Evolutionary conservation across 1,140 invertebrate species (phyloP).

Genomic region (Euwallacea similis): DNA sequence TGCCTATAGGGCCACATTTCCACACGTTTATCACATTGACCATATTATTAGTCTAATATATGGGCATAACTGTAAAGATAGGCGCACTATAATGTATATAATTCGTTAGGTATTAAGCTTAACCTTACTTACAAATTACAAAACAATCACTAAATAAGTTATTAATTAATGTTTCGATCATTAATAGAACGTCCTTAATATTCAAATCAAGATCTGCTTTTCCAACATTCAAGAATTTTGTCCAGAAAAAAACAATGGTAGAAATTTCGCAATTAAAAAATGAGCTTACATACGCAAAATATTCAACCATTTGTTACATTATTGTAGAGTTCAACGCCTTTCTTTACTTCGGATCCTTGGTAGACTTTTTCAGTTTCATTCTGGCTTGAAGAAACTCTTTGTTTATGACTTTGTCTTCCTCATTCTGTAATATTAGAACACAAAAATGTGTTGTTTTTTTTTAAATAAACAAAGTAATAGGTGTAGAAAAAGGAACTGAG

Average conservation of each 20-base stretch:
- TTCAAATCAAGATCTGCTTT: too few species aligned
- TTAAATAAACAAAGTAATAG: neutral
- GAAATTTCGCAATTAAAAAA: neutral
- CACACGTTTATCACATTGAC: slow-evolving; percentile 3
- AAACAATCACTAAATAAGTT: too few species aligned
- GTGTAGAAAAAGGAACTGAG: too few species aligned
- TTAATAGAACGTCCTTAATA: too few species aligned
- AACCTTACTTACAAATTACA: neutral
- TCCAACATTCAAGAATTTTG: too few species aligned
- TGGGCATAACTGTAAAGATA: neutral
- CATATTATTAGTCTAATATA: neutral
- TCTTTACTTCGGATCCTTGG: slow-evolving; percentile 47
- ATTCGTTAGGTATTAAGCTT: neutral
- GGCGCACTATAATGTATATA: neutral
- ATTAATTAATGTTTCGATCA: too few species aligned
- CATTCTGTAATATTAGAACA: slow-evolving; percentile 47
- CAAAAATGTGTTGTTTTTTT: neutral
- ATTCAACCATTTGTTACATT: neutral
- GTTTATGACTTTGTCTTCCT: slow-evolving; percentile 57
- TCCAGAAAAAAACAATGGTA: neutral
- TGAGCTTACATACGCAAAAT: neutral
- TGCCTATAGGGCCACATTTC: neutral
- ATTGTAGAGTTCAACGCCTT: neutral
- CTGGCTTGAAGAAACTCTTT: slow-evolving; percentile 59
- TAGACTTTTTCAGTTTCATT: slow-evolving; percentile 55